phyloP scores from a whole-genome alignment of 2,797 vertebrate genomes.

The Coregonus suidteri region DNA sequence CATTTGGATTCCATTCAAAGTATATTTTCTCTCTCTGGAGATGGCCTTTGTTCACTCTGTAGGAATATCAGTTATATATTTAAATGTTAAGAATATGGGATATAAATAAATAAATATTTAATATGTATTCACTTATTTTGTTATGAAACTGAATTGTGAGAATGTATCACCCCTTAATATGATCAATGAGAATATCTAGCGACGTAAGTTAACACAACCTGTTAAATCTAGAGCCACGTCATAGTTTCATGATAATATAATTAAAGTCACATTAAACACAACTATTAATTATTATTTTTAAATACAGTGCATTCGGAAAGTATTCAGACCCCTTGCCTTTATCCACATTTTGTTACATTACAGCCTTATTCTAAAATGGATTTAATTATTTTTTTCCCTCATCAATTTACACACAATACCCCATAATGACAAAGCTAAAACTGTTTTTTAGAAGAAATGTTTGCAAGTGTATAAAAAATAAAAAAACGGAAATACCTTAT shows the following conservation, averaged over 20 bases:
- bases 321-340: too few relatives aligned
- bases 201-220: not conserved
- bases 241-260: not conserved
- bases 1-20: constrained; percentile 1
- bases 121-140: not conserved
- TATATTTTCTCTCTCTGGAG: constrained; percentile 5
- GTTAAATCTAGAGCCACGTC: not conserved
- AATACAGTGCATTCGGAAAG: too few relatives aligned
- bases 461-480: too few relatives aligned
- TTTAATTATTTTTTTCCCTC: too few relatives aligned
- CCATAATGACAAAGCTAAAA: too few relatives aligned
- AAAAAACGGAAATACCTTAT: too few relatives aligned
- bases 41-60: constrained; percentile 2
- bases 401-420: too few relatives aligned
- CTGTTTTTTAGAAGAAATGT: too few relatives aligned
- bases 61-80: not conserved
- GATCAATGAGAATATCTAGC: too few relatives aligned
- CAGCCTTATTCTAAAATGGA: too few relatives aligned
- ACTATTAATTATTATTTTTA: too few relatives aligned
- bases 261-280: not conserved
- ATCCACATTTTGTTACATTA: too few relatives aligned
- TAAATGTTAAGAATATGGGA: not conserved
- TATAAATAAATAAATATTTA: not conserved
- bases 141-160: not conserved
- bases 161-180: not conserved